phyloP scores from a whole-genome alignment of 2,797 vertebrate species.

The Syngnathus rostellatus region DNA sequence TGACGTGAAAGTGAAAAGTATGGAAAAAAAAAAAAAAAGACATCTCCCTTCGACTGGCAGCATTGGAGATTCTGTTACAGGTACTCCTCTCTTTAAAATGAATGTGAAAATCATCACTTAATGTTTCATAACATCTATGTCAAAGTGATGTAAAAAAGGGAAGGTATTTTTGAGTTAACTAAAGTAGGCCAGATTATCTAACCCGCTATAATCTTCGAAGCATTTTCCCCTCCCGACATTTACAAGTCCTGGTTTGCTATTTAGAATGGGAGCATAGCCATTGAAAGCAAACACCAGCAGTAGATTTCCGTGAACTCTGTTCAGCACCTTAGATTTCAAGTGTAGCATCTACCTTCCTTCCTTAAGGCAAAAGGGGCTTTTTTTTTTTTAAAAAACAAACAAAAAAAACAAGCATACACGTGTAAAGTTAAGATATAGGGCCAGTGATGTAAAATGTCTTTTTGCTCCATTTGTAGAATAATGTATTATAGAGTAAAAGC shows the following conservation, averaged over 20 bases:
- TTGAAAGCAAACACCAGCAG: conserved; percentile 37
- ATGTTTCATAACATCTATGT: background rate
- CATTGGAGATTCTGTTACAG: background rate
- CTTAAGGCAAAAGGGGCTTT: conserved; percentile 42
- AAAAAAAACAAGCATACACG: conserved; percentile 60
- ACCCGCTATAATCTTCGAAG: background rate
- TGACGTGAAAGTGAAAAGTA: background rate
- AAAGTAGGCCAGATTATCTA: background rate
- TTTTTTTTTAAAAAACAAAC: conserved; percentile 40
- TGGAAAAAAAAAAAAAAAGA: background rate
- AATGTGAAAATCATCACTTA: conserved; percentile 5
- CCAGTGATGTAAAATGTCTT: conserved; percentile 73
- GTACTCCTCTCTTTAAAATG: background rate
- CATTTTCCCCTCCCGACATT: background rate
- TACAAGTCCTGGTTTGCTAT: background rate
- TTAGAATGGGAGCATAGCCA: conserved; percentile 43
- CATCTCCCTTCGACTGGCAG: background rate
- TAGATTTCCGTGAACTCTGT: conserved; percentile 46
- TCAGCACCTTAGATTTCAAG: conserved; percentile 71
- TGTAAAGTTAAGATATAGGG: conserved; percentile 49
- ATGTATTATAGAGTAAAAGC: conserved; percentile 80
- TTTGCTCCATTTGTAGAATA: conserved; percentile 73
- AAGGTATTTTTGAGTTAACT: background rate
- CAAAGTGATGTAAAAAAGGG: background rate
- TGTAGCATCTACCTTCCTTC: conserved; percentile 66